phyloP scores from a whole-genome alignment of 2,888 invertebrate genomes.

The Tipula helvola region DNA sequence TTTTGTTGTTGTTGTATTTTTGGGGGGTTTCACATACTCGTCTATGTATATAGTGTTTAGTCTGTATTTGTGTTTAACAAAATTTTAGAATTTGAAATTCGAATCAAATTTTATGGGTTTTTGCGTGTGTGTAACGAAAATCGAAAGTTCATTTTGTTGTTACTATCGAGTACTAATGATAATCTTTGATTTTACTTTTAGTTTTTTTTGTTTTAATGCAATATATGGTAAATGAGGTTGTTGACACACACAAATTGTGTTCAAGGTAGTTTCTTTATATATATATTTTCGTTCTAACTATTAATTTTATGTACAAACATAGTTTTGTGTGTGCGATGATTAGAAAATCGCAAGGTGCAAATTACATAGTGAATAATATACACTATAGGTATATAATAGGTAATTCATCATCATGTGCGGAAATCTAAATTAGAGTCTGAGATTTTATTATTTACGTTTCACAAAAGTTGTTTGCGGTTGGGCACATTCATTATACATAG shows the following conservation, averaged over 20 bases:
- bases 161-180: neutral
- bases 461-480: neutral
- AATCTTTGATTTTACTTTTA: neutral
- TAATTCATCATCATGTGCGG: slow-evolving; percentile 4
- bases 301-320: neutral
- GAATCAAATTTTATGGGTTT: neutral
- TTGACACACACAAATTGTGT: neutral
- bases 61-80: neutral
- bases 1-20: neutral
- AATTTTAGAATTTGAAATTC: neutral
- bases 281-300: neutral
- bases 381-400: neutral
- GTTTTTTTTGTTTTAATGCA: neutral
- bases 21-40: neutral
- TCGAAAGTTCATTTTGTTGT: neutral
- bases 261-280: neutral
- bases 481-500: neutral
- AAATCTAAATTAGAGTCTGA: slow-evolving; percentile 4
- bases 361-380: neutral
- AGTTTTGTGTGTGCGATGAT: neutral
- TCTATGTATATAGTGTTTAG: neutral
- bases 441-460: neutral
- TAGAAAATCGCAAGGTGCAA: slow-evolving; percentile 4
- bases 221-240: neutral
- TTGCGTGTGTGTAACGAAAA: neutral